phyloP scores from a whole-genome alignment of 2,888 invertebrate genomes.

The Priocnemis perturbator region DNA sequence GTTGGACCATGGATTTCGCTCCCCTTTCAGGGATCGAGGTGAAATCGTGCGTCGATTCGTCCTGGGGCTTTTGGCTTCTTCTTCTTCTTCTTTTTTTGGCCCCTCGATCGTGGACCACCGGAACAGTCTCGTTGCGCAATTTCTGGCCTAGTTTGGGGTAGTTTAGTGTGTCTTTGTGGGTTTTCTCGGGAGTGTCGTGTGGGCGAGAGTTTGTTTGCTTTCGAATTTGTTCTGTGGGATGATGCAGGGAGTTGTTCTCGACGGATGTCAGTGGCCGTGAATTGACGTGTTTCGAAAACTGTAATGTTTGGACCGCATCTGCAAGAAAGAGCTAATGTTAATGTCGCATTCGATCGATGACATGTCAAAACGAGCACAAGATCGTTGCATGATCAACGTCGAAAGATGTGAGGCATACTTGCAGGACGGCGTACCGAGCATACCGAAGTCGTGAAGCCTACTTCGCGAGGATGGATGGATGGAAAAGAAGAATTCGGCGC shows the following conservation, averaged over 20 bases:
- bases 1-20: constrained; percentile 33
- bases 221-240: neutral
- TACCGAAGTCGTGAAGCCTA: constrained; percentile 55
- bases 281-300: too few relatives aligned
- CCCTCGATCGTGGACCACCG: constrained; percentile 33
- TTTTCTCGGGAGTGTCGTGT: neutral
- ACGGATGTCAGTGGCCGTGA: too few relatives aligned
- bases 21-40: constrained; percentile 25
- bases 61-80: constrained; percentile 17
- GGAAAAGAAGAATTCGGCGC: constrained; percentile 61
- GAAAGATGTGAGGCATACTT: too few relatives aligned
- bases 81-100: too few relatives aligned
- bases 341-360: too few relatives aligned
- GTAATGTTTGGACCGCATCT: too few relatives aligned
- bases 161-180: too few relatives aligned
- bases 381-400: too few relatives aligned
- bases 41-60: constrained; percentile 29
- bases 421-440: constrained; percentile 17
- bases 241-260: too few relatives aligned
- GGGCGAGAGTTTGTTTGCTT: neutral
- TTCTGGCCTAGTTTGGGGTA: too few relatives aligned
- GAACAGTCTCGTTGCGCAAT: constrained; percentile 10
- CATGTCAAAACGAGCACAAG: too few relatives aligned
- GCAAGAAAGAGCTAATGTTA: too few relatives aligned
- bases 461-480: constrained; percentile 39